Base-by-base conservation (phyloP, 2,113 vertebrate species). In the Antigone vipio region DNA sequence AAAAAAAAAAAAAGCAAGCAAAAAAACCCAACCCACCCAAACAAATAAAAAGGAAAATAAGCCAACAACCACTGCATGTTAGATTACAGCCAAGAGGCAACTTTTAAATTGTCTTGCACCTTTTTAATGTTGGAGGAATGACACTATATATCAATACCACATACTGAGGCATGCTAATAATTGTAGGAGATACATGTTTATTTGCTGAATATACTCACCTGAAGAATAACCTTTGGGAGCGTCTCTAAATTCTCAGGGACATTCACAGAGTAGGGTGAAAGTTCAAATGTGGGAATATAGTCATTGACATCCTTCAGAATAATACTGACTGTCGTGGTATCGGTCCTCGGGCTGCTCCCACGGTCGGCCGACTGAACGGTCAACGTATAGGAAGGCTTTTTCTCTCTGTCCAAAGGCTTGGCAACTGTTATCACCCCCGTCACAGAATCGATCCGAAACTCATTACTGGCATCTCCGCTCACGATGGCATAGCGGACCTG, bases 381-480 rank as follows among this genome's bases (percentile, higher is more conserved):
- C 93, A 99, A 71, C 0, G 97, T 98, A 81, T 99, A 99, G 4
- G 98, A 97, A 1, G 98, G 82, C 1, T 93, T 95, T 2, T 79
- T 98, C 96, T 99, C 99, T 26, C 99, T 98, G 68, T 99, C 99
- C 97, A 99, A 95, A 88, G 98, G 98, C 93, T 98, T 99, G 67
- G 98, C 99, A 56, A 99, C 99, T 0, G 99, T 99, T 76, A 99
- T 98, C 68, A 98, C 96, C 1, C 99, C 99, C 0, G 99, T 99
- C 62, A 99, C 99, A 0, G 98, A 99, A 91, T 99, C 99, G 0
- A 99, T 99, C 35, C 99, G 97, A 93, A 99, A 99, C 62, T 99
- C 99, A 3, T 88, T 97, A 77, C 95, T 97, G 49, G 90, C 62
- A 83, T 99, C 99, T 16, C 99, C 99, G 1, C 78, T 89, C 2